These are phyloP conservation scores for Nowickia ferox DNA, from an alignment of 2,888 invertebrate genomes.

Conservation along the genomic window DNA sequence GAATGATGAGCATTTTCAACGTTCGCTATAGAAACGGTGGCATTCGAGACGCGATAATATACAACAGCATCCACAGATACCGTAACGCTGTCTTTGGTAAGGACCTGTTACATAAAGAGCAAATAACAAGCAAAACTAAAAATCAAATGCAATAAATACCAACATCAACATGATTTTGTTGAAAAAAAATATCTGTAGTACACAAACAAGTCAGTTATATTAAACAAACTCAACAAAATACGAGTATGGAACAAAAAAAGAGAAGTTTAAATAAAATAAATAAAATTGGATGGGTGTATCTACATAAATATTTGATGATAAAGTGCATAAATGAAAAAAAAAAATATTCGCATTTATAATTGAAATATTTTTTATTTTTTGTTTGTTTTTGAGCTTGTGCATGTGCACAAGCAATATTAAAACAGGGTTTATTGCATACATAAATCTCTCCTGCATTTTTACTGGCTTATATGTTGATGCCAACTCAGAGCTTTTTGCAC, in stretches of 20 bases:
- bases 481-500: too few species aligned
- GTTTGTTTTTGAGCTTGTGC: not conserved
- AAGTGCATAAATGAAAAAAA: not conserved
- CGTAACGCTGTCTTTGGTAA: conserved; percentile 98
- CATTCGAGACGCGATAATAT: conserved; percentile 96
- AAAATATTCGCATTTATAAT: not conserved
- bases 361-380: not conserved
- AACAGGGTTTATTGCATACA: conserved; percentile 14
- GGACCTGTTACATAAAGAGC: conserved; percentile 86
- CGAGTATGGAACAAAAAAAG: not conserved
- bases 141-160: not conserved
- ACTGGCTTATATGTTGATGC: not conserved
- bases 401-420: not conserved
- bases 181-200: not conserved
- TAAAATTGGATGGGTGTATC: conserved; percentile 5
- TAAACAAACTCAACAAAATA: not conserved
- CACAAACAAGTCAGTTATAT: not conserved
- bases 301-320: conserved; percentile 31
- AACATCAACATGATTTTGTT: conserved; percentile 5
- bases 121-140: conserved; percentile 8
- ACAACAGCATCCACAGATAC: conserved; percentile 98
- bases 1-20: conserved; percentile 99
- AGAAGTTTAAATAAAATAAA: conserved; percentile 14
- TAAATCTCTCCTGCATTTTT: not conserved
- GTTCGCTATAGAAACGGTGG: conserved; percentile 98